These are phyloP conservation scores for Ardeotis arabs DNA, from an alignment of 2,113 vertebrate species.

Conservation along the genomic window DNA sequence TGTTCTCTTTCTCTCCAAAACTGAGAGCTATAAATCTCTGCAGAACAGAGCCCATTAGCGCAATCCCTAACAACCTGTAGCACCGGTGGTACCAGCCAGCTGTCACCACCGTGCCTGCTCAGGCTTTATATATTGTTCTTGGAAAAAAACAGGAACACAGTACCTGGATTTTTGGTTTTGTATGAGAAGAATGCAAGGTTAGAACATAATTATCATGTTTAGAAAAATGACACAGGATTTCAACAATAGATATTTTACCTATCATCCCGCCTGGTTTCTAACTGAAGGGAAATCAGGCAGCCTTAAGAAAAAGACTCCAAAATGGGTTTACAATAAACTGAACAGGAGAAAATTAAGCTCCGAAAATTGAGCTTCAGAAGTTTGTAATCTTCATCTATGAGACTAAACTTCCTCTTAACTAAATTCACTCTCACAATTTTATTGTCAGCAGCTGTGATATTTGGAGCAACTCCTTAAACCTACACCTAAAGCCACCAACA, in stretches of 20 bases:
- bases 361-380: not conserved
- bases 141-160: not conserved
- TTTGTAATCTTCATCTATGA: not conserved
- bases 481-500: not conserved
- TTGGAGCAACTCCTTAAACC: not conserved
- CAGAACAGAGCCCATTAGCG: not conserved
- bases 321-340: not conserved
- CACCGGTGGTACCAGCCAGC: not conserved
- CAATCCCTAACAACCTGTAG: not conserved
- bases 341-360: not conserved
- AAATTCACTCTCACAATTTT: not conserved
- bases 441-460: not conserved
- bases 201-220: not conserved
- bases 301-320: not conserved
- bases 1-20: not conserved
- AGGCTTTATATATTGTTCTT: not conserved
- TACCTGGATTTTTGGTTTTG: not conserved
- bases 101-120: not conserved
- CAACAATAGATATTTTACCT: constrained; percentile 7
- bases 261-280: not conserved
- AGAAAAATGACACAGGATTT: constrained; percentile 20
- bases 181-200: not conserved
- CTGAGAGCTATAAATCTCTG: not conserved
- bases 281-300: not conserved
- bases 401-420: not conserved